Base-by-base conservation (phyloP, 2,888 invertebrate genomes). In the Trissoscelio sp. region DNA sequence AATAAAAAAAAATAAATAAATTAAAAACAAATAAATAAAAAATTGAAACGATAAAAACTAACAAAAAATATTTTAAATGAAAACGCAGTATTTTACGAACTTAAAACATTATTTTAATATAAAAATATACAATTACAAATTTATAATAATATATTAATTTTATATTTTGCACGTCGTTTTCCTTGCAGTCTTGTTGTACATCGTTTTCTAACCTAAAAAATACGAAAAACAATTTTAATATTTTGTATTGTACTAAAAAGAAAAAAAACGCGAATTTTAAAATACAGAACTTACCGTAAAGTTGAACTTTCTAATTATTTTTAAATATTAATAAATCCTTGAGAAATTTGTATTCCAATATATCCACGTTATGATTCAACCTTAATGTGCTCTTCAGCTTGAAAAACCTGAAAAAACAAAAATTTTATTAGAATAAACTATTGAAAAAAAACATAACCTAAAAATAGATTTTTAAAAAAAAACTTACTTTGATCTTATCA, bases 401-500 rank as follows among this genome's bases (percentile, higher is more conserved):
- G 42, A 42, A 58, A 58, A 58, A 42, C 22, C 58, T 58, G 58
- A 42, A 58, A 58, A 39, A 57, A n/a, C 7, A 5, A 44, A 20
- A 11, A 22, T 53, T 53, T 53, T 12, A 53, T 28, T 58, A 58
- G 12, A 58, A 42, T 42, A 42, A 58, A 12, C 42, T 39, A 58
- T 24, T 57, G 3, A 34, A 39, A 42, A 22, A 58, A 58, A 58
- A 57, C 28, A 57, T 18, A 58, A 34, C 37, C 22, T 42, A 42
- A 58, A 58, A 22, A 42, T 58, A 58, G 22, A 58, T 37, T 34
- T n/a, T 28, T 31, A 31, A 31, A 39, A 58, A 7, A 22, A 60
- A 44, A 37, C 60, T 60, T 60, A 60, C 60, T 7, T 60, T 44
- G 44, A 60, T 60, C 44, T 60, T 44, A 60, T 60, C 44, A 60